Percentiles rank a stretch among this genome's conserved stretches.
Conservation (phyloP, 2,888 invertebrate genomes). For the Aproaerema taeniolella region DNA sequence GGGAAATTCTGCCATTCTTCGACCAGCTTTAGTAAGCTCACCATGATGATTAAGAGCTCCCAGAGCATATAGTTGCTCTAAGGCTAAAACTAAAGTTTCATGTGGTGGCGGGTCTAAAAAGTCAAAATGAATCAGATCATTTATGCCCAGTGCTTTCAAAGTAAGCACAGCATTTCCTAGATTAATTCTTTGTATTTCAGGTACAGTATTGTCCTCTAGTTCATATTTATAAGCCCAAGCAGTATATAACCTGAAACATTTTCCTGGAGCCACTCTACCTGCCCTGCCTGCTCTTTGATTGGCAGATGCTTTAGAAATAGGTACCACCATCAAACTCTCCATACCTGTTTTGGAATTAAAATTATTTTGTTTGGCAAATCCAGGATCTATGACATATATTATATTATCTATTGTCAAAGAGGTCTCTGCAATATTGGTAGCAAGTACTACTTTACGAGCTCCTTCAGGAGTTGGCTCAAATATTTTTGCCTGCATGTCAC, state of each 20-base stretch:
- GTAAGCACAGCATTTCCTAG: constrained; percentile 97
- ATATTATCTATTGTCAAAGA: constrained; percentile 99
- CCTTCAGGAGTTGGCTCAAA: constrained; percentile 98
- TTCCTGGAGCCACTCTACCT: constrained; percentile 97
- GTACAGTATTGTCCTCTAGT: constrained; percentile 97
- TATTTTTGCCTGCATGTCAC: constrained; percentile 99
- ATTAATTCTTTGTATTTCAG: constrained; percentile 99
- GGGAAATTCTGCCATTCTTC: constrained; percentile 99
- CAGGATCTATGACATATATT: constrained; percentile 99
- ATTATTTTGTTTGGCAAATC: constrained; percentile 99
- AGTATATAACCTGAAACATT: constrained; percentile 98
- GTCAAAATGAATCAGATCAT: constrained; percentile 98
- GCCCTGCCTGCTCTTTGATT: constrained; percentile 98
- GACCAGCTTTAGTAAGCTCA: constrained; percentile 96
- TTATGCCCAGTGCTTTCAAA: constrained; percentile 97
- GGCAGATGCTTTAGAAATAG: constrained; percentile 98
- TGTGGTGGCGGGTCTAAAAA: constrained; percentile 98
- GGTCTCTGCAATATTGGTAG: constrained; percentile 99
- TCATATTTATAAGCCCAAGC: constrained; percentile 99
- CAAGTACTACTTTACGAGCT: constrained; percentile 97
- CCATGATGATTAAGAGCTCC: constrained; percentile 98
- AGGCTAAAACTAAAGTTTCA: constrained; percentile 92
- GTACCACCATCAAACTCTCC: constrained; percentile 99
- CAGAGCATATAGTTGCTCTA: constrained; percentile 98
- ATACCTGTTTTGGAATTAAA: constrained; percentile 98